Evolutionary conservation across 2,113 vertebrate species (phyloP).

Genomic region (Stictonetta naevosa): DNA sequence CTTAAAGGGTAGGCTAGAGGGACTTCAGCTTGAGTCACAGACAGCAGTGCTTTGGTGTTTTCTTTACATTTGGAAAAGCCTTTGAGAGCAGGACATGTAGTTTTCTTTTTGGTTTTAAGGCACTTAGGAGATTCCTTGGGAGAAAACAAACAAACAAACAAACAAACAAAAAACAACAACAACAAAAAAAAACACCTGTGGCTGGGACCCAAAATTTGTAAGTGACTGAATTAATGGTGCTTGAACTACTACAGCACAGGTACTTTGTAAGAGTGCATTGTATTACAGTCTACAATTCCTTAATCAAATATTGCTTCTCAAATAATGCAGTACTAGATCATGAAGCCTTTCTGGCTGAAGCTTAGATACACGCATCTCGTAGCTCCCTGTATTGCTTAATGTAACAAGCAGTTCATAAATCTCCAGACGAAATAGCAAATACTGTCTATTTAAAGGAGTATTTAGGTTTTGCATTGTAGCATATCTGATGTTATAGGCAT

Average conservation of each 20-base stretch:
- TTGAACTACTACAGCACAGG: background rate
- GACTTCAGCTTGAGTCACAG: background rate
- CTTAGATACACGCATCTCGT: background rate
- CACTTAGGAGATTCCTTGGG: background rate
- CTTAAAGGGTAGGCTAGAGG: background rate
- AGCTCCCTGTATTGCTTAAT: background rate
- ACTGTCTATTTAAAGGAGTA: background rate
- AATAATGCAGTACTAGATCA: background rate
- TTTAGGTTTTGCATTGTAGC: background rate
- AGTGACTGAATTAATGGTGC: background rate
- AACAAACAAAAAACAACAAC: too few species aligned
- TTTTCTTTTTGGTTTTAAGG: background rate
- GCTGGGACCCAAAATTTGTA: background rate
- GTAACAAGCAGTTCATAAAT: background rate
- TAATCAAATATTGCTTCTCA: background rate
- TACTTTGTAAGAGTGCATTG: background rate
- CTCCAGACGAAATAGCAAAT: background rate
- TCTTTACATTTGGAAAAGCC: background rate
- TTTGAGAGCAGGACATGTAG: accelerated
- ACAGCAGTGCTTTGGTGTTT: accelerated
- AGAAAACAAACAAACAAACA: too few species aligned
- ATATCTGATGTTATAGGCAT: background rate
- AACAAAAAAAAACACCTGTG: accelerated
- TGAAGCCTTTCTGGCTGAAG: background rate
- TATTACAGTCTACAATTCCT: background rate